Conservation (phyloP, 2,113 vertebrate genomes). For the Hyaena hyaena region DNA sequence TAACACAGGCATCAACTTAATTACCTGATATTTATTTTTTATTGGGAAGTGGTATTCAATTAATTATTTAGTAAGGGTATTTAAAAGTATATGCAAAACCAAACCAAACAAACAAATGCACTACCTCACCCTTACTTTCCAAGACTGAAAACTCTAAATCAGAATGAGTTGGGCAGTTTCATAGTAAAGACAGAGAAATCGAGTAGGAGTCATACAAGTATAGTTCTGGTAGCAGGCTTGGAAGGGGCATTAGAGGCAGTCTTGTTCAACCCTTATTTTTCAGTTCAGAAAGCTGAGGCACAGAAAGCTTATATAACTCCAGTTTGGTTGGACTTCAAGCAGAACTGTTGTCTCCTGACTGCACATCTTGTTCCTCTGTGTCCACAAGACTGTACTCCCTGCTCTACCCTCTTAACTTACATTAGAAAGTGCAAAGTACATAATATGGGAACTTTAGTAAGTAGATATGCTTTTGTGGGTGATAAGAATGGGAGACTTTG, state of each 20-base stretch:
- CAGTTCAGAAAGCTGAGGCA: background rate
- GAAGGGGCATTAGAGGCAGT: background rate
- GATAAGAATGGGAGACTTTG: background rate
- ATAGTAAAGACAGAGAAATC: background rate
- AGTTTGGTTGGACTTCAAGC: background rate
- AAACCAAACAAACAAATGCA: background rate
- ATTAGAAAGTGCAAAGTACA: background rate
- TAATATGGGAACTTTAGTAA: background rate
- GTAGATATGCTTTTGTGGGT: background rate
- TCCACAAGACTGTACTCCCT: background rate
- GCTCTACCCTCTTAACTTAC: background rate
- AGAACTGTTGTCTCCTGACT: background rate
- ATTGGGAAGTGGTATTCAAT: background rate
- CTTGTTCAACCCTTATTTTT: background rate
- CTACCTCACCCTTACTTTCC: background rate
- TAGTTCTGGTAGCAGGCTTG: background rate
- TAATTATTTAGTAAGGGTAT: background rate
- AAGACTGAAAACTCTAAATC: background rate
- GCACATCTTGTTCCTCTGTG: background rate
- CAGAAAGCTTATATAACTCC: background rate
- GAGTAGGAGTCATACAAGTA: background rate
- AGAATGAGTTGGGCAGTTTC: background rate
- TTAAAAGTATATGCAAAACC: background rate
- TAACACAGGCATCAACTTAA: background rate
- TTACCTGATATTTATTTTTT: conserved; percentile 13